These are phyloP conservation scores for Bibio marci DNA, from an alignment of 2,888 invertebrate species.

Conservation along the genomic window DNA sequence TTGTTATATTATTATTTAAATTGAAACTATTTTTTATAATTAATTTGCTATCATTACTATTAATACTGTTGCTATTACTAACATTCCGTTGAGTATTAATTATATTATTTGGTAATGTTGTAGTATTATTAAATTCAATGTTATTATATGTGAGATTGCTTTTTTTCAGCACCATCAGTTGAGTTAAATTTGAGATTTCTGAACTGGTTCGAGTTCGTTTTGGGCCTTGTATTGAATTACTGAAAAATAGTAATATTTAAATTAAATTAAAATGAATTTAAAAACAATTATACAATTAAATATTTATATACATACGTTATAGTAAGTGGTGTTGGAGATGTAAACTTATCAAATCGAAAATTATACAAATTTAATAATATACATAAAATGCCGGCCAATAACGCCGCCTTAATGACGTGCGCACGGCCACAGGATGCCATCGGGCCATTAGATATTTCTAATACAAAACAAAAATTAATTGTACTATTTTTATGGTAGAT, in stretches of 20 bases:
- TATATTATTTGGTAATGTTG: neutral
- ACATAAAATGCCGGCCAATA: slow-evolving; percentile 20
- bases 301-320: neutral
- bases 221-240: slow-evolving; percentile 9
- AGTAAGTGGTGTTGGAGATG: neutral
- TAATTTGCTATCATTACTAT: too few species aligned
- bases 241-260: too few species aligned
- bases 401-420: slow-evolving; percentile 18
- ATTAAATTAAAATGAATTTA: slow-evolving; percentile 2
- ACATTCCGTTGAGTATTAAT: neutral
- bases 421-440: slow-evolving; percentile 17
- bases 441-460: slow-evolving; percentile 6
- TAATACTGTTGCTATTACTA: neutral
- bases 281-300: neutral
- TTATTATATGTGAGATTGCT: neutral
- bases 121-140: neutral
- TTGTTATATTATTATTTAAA: neutral
- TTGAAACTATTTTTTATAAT: neutral
- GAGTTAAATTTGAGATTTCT: neutral
- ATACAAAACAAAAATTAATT: too few species aligned
- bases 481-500: too few species aligned
- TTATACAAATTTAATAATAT: slow-evolving; percentile 19
- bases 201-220: slow-evolving; percentile 8
- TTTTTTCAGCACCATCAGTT: neutral
- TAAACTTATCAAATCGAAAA: slow-evolving; percentile 18